Base-by-base conservation (phyloP, 2,797 vertebrate genomes). In the Pygocentrus nattereri region DNA sequence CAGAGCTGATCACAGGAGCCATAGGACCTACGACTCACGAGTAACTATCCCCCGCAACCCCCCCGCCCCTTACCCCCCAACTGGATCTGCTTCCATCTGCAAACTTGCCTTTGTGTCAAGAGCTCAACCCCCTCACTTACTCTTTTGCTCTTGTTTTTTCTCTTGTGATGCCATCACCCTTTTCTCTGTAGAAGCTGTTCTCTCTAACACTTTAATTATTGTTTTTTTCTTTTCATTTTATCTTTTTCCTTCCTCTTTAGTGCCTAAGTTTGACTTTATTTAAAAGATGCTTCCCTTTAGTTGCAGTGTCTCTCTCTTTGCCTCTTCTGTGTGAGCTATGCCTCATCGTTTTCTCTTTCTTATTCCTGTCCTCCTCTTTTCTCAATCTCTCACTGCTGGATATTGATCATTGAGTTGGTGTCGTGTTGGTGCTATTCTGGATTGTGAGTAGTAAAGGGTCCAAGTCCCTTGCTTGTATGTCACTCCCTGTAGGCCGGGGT, bases 1-100 rank as follows among this genome's bases (percentile, higher is more conserved):
- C 77, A 96, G 96, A 95, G 95, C 95, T 95, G 94, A 95, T 95
- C 94, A 94, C 92, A 94, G 94, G 93, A 95, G 93, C 93, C 95
- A 93, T 95, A 95, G 93, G 95, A 93, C 93, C 93, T 94, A 94
- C 94, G 92, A 94, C 92, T 95, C 93, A 91, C 94, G 94, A 95
- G 94, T 95, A 96, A 96, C 94, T 95, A 76, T 77, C 62, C 71
- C 2, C 2, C 4, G 41, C 56, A 75, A 79, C n/a, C n/a, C n/a
- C n/a, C n/a, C n/a, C n/a, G n/a, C n/a, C n/a, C n/a, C n/a, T n/a
- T n/a, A n/a, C n/a, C n/a, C n/a, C n/a, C n/a, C n/a, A 79, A 84
- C 94, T 95, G 94, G 93, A 95, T 93, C 93, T 93, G 88, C 93
- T 94, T 95, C 93, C 94, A 95, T 95, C 94, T 94, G 92, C 92